Conservation (phyloP, 2,888 invertebrate genomes). For the Dolichomitus sp. region DNA sequence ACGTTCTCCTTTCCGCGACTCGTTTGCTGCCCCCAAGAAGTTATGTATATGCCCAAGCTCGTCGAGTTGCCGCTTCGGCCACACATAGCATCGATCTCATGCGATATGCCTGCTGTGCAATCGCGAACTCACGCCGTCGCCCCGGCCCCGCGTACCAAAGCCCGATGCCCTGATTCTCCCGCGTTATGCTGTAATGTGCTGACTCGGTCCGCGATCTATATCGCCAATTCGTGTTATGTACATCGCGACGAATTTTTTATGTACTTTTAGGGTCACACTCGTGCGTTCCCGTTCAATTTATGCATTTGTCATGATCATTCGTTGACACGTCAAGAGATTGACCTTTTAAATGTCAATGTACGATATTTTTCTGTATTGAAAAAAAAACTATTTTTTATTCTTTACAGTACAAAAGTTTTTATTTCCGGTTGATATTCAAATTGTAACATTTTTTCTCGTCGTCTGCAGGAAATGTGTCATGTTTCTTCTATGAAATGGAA, state of each 20-base stretch:
- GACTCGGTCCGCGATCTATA: slow-evolving; percentile 47
- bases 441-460: too few relatives aligned
- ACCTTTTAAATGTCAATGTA: too few relatives aligned
- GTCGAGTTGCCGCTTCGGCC: slow-evolving; percentile 33
- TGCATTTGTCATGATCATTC: not conserved
- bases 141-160: slow-evolving; percentile 31
- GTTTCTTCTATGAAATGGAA: too few relatives aligned
- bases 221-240: slow-evolving; percentile 7
- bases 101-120: slow-evolving; percentile 44
- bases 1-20: slow-evolving; percentile 58
- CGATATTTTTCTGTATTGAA: too few relatives aligned
- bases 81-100: slow-evolving; percentile 58
- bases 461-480: too few relatives aligned
- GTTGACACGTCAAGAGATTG: not conserved
- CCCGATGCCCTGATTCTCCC: slow-evolving; percentile 65
- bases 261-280: slow-evolving; percentile 7
- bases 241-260: slow-evolving; percentile 1
- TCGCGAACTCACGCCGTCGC: slow-evolving; percentile 27
- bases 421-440: too few relatives aligned
- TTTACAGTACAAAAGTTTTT: too few relatives aligned
- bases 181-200: slow-evolving; percentile 57
- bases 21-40: not conserved
- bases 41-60: slow-evolving; percentile 34
- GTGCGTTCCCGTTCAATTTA: not conserved
- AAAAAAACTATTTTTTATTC: too few relatives aligned